Base-by-base conservation (phyloP, 2,888 invertebrate species). In the Spilosoma lubricipeda region DNA sequence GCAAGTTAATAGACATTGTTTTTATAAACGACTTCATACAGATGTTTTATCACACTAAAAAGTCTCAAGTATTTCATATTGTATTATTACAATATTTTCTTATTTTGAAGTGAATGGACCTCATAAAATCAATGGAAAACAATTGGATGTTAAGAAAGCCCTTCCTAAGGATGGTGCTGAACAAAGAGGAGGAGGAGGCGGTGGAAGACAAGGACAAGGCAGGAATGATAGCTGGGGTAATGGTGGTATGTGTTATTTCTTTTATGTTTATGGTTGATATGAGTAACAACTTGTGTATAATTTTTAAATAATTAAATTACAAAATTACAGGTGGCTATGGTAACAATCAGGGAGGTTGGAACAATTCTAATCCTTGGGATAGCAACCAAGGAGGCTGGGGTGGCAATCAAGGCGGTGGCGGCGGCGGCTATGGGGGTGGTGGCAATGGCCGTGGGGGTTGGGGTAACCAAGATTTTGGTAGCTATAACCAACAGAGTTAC, bases 71-170 rank as follows among this genome's bases (percentile, higher is more conserved):
- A 15, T 45, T 45, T 45, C 18, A 0, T 45, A 1, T 3, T 42
- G 42, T 42, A 13, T 42, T 42, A 11, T 68, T 69, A 39, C 27
- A 3, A 69, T 70, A 11, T 27, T 30, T 45, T 63, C 42, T 73
- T 77, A 76, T 77, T 77, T 30, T 63, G 45, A 91, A 98, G 97
- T 98, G 88, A 98, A 98, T 93, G 97, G 97, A 75, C 97, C 97
- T 82, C 99, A 99, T 89, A 97, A 97, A 86, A 97, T 99, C 66
- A 97, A 98, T 88, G 98, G 98, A 2, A 98, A 98, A 90, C 97
- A 97, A 87, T 97, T 99, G 48, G 99, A 99, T 93, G 99, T 99
- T 0, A 99, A 99, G 90, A 99, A 99, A 94, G 99, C 99, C 11
- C 94, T 99, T 64, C 98, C 98, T 74, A 98, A 98, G 91, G 97